Conservation (phyloP, 1,140 invertebrate genomes). For the Delia radicum region DNA sequence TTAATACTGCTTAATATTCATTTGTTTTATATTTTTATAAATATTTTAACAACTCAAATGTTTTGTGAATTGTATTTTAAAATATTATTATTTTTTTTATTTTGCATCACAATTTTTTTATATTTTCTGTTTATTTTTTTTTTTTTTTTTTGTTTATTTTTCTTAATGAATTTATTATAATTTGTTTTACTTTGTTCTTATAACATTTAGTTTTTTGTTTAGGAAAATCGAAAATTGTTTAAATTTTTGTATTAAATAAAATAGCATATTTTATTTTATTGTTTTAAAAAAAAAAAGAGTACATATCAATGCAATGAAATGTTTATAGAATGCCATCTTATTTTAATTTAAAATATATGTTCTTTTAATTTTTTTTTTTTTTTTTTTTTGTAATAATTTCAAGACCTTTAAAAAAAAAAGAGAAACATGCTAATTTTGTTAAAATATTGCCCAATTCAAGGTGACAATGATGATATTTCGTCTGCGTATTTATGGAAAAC, state of each 20-base stretch:
- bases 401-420: background rate
- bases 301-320: no score
- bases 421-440: background rate
- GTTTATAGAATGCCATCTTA: background rate
- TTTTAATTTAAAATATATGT: background rate
- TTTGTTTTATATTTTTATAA: background rate
- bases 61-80: no score
- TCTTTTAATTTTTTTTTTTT: background rate
- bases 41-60: background rate
- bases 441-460: background rate
- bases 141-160: background rate
- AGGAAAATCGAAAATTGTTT: background rate
- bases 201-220: constrained; percentile 6
- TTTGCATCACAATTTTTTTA: background rate
- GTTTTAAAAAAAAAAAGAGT: background rate
- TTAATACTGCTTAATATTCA: background rate
- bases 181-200: constrained; percentile 4
- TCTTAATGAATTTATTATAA: background rate
- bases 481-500: no score
- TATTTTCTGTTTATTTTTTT: constrained; percentile 3
- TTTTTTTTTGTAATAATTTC: background rate
- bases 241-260: background rate
- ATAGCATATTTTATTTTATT: constrained; percentile 26
- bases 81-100: no score
- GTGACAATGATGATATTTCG: background rate